Conservation (phyloP, 1,140 invertebrate genomes). For the Neotoxoptera formosana region DNA sequence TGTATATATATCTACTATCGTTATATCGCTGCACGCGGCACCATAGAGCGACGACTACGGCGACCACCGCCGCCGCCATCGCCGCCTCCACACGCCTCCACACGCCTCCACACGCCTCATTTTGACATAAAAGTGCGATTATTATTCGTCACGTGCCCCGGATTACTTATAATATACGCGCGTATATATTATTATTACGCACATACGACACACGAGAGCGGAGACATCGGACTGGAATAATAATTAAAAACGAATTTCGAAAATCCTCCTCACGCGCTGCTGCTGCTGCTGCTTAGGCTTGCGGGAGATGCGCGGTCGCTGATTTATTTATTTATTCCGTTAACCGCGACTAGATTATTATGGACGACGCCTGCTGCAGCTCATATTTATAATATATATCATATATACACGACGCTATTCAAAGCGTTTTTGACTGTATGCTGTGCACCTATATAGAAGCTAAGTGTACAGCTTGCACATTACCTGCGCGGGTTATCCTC, state of each 20-base stretch:
- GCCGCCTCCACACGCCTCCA: background rate
- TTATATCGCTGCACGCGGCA: background rate
- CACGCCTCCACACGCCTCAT: background rate
- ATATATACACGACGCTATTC: background rate
- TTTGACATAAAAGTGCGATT: conserved; percentile 20
- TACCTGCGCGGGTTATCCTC: background rate
- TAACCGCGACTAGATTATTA: background rate
- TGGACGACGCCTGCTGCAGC: background rate
- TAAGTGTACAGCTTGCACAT: background rate
- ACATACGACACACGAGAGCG: background rate
- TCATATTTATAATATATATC: background rate
- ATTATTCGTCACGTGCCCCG: conserved; percentile 32
- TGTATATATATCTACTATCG: background rate
- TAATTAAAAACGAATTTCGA: conserved; percentile 1
- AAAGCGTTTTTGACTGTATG: background rate
- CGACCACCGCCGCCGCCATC: background rate
- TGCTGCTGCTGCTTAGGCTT: background rate
- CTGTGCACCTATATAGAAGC: background rate
- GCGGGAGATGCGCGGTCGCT: background rate
- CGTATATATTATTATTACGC: background rate
- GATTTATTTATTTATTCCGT: conserved; percentile 5
- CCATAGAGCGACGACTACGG: too few species aligned
- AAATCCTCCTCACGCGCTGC: background rate
- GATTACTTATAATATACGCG: background rate
- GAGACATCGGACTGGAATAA: background rate